These are phyloP conservation scores for Drosophila suboccidentalis DNA, from an alignment of 2,888 invertebrate genomes.

Conservation along the genomic window DNA sequence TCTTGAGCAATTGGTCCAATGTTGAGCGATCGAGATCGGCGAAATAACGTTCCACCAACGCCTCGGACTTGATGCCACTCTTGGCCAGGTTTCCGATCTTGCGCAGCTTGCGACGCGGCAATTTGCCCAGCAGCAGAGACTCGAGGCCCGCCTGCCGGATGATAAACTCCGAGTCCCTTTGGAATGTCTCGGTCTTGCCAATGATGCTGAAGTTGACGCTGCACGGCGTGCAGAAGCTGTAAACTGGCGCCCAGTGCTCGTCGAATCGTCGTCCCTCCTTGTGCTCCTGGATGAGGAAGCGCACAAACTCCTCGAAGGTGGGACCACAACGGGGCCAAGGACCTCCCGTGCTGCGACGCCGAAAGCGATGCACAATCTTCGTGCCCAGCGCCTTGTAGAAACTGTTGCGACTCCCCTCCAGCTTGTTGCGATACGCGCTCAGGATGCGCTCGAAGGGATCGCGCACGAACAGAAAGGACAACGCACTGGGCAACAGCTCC, in stretches of 20 bases:
- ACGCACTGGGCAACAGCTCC: conserved; percentile 88
- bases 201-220: conserved; percentile 89
- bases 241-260: conserved; percentile 89
- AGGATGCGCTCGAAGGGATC: conserved; percentile 91
- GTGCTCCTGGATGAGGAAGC: conserved; percentile 89
- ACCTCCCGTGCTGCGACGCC: conserved; percentile 53
- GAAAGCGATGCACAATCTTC: conserved; percentile 88
- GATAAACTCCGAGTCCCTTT: conserved; percentile 88
- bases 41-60: conserved; percentile 87
- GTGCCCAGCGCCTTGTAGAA: conserved; percentile 90
- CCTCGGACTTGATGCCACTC: conserved; percentile 84
- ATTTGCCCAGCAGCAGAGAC: conserved; percentile 86
- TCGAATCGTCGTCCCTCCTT: conserved; percentile 87
- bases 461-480: conserved; percentile 90
- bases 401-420: conserved; percentile 90
- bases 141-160: conserved; percentile 88
- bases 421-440: conserved; percentile 91
- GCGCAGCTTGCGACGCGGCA: conserved; percentile 86
- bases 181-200: conserved; percentile 89
- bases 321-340: conserved; percentile 86
- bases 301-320: conserved; percentile 90
- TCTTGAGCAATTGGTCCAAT: conserved; percentile 87
- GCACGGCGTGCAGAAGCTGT: conserved; percentile 89
- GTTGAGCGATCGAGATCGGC: conserved; percentile 87
- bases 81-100: conserved; percentile 86